Evolutionary conservation across 2,113 vertebrate species (phyloP).

Genomic region (Coreoperca whiteheadi): DNA sequence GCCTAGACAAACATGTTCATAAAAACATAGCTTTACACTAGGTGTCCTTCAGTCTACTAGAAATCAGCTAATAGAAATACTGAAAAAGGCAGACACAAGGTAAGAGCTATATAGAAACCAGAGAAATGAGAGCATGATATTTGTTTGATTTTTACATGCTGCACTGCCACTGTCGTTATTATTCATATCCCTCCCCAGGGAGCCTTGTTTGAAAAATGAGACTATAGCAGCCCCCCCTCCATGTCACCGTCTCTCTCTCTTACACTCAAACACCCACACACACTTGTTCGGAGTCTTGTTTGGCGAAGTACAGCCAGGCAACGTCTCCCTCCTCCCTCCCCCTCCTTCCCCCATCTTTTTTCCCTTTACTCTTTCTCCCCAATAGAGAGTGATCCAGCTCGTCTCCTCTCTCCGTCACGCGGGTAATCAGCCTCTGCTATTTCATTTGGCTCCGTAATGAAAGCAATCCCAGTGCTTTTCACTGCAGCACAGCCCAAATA

Average conservation of each 20-base stretch:
- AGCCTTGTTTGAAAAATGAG: slow-evolving; percentile 71
- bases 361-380: slow-evolving; percentile 48
- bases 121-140: slow-evolving; percentile 46
- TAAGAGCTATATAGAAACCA: slow-evolving; percentile 44
- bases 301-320: slow-evolving; percentile 55
- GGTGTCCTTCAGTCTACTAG: background rate
- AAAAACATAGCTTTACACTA: slow-evolving; percentile 12
- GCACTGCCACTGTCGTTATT: slow-evolving; percentile 67
- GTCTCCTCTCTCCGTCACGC: slow-evolving; percentile 77
- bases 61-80: slow-evolving; percentile 19
- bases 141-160: slow-evolving; percentile 72
- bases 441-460: slow-evolving; percentile 86
- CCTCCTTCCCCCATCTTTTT: background rate
- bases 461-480: slow-evolving; percentile 85
- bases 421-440: slow-evolving; percentile 84
- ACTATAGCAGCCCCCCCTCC: slow-evolving; percentile 50
- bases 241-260: slow-evolving; percentile 60
- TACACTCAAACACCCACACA: slow-evolving; percentile 50
- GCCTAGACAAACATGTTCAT: background rate
- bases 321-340: slow-evolving; percentile 18
- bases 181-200: slow-evolving; percentile 76
- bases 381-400: slow-evolving; percentile 69
- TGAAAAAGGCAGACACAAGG: slow-evolving; percentile 22
- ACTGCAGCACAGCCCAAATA: slow-evolving; percentile 80
- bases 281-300: slow-evolving; percentile 67